A percentile compares a stretch with the other conserved stretches of the same genome.
These are phyloP conservation scores for Phenacoccus solenopsis DNA, from an alignment of 1,140 invertebrate species.

Conservation along the genomic window DNA sequence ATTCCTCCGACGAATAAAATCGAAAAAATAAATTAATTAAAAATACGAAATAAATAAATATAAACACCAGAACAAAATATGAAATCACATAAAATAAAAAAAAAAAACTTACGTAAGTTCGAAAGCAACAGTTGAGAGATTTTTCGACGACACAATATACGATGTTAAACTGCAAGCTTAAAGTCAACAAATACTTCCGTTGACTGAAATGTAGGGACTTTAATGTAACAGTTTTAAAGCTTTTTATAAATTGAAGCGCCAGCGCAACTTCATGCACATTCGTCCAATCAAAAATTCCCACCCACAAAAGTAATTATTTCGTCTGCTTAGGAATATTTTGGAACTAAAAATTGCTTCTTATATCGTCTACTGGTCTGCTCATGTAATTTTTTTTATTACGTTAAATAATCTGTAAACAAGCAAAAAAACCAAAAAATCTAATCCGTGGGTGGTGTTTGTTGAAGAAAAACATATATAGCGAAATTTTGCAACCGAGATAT, in stretches of 20 bases:
- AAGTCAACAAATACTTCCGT: slow-evolving; percentile 16
- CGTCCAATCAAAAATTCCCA: slow-evolving; percentile 12
- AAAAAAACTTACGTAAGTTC: background rate
- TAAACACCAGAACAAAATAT: background rate
- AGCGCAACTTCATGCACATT: background rate
- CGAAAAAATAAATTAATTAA: background rate
- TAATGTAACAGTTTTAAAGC: slow-evolving; percentile 10
- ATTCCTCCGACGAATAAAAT: background rate
- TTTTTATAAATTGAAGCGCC: slow-evolving; percentile 13
- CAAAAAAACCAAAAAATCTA: no score
- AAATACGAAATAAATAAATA: background rate
- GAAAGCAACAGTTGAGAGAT: slow-evolving; percentile 4
- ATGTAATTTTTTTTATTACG: no score
- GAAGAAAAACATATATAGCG: no score
- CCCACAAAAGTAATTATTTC: slow-evolving; percentile 6
- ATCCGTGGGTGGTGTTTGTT: no score
- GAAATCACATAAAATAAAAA: background rate
- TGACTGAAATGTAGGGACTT: slow-evolving; percentile 11
- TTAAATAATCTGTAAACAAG: no score
- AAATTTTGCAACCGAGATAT: no score
- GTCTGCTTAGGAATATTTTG: background rate
- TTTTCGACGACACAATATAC: background rate
- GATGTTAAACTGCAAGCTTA: slow-evolving; percentile 8
- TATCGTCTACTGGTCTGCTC: no score
- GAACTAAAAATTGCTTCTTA: no score